Conservation (phyloP, 2,113 vertebrate species). For the Tychaedon coryphoeus region DNA sequence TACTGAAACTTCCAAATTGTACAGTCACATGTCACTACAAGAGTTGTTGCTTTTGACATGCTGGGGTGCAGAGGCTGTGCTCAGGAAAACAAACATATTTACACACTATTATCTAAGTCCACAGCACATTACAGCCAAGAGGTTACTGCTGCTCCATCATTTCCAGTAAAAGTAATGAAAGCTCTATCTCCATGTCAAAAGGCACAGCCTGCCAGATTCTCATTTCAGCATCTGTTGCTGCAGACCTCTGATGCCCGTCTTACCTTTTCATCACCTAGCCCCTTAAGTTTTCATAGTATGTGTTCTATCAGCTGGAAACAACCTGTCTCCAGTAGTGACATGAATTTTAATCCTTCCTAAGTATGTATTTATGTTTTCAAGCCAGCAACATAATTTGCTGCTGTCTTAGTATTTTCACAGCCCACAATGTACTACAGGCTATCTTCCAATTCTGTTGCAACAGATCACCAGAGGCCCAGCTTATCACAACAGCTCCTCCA, state of each 20-base stretch:
- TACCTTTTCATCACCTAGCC: neutral
- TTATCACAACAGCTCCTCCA: conserved; percentile 23
- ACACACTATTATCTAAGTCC: neutral
- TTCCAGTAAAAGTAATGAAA: neutral
- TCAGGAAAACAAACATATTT: neutral
- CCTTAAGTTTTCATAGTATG: neutral
- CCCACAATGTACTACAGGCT: neutral
- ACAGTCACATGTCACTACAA: neutral
- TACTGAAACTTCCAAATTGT: neutral
- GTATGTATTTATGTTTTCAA: neutral
- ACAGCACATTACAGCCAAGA: neutral
- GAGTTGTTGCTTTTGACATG: neutral
- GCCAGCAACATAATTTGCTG: neutral
- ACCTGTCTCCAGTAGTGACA: neutral
- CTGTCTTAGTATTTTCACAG: conserved; percentile 23
- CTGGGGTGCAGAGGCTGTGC: neutral
- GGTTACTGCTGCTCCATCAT: neutral
- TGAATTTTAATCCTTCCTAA: neutral
- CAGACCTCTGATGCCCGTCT: neutral
- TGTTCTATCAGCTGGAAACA: neutral
- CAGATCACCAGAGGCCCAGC: neutral
- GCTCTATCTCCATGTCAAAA: neutral
- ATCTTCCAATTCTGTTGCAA: neutral
- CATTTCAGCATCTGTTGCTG: neutral
- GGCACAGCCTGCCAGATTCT: neutral